Base-by-base conservation (phyloP, 2,888 invertebrate species). In the Uropetala carovei region DNA sequence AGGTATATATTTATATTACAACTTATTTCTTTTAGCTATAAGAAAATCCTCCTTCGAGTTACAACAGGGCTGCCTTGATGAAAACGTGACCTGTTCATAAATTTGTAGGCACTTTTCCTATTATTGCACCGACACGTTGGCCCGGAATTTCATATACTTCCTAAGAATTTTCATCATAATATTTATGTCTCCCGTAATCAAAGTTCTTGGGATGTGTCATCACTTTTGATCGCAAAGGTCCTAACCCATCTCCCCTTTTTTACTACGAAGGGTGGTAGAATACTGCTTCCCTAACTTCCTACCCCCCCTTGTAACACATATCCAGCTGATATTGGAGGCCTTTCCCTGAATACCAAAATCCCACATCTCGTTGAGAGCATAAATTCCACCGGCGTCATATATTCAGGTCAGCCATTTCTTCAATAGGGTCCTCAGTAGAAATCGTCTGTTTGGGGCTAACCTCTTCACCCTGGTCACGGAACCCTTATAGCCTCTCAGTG, bases 401-500 rank as follows among this genome's bases (percentile, higher is more conserved):
- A 58, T 58, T 57, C 58, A 16, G 85, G 11, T 85, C 56, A 4
- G 75, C 85, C 18, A 85, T 85, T 85, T 22, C 16, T 16, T 85
- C 22, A 11, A 10, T n/a, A 18, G 58, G 5, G 13, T 14, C 22
- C 13, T 57, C 57, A 22, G 10, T 58, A 16, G 56, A 75, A 75
- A 75, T n/a, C n/a, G 27, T 75, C 27, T 75, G 75, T 75, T 75
- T 75, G n/a, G 75, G n/a, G 75, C n/a, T 11, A n/a, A 75, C n/a
- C 75, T 75, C 75, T 75, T 75, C 27, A 27, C 16, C 75, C 27
- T 75, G 27, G 43, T 43, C 27, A 16, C 9, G 83, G 56, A 10
- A 27, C 56, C 64, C 64, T 64, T 18, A 43, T 43, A 43, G 43
- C 43, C 43, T 43, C 43, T 43, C 43, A 43, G 43, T 43, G 43